Evolutionary conservation across 2,888 invertebrate species (phyloP).

Genomic region (Hemaris fuciformis): DNA sequence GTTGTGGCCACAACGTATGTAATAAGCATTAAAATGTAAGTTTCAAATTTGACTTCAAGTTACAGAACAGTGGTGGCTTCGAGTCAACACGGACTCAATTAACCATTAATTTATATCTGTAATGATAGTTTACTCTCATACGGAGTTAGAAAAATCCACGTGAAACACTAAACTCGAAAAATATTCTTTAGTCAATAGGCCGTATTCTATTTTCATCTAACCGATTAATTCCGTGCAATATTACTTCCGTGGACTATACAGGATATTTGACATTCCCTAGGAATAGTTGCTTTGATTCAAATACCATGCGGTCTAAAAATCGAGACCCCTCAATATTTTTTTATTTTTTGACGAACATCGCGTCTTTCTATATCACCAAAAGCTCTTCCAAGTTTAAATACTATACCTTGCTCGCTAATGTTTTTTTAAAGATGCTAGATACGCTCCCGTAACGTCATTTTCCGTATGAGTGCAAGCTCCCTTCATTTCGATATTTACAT

Average conservation of each 20-base stretch:
- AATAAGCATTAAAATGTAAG: no score
- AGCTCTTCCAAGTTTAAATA: neutral
- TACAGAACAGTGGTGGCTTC: no score
- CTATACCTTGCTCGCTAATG: no score
- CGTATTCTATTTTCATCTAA: neutral
- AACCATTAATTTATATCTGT: no score
- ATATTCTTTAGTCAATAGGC: no score
- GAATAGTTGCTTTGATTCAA: neutral
- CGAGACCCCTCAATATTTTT: neutral
- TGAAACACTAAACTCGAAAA: no score
- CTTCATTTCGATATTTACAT: neutral
- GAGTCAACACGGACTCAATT: no score
- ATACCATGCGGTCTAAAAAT: neutral
- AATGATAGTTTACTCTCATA: no score
- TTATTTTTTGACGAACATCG: neutral
- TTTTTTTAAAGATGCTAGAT: neutral
- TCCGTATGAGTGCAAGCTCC: neutral
- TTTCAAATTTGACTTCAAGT: no score
- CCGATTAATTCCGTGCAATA: neutral
- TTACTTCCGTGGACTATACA: neutral
- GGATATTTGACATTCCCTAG: neutral
- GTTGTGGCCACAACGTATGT: no score
- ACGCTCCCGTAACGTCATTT: neutral
- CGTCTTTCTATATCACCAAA: neutral
- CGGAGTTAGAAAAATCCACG: no score